Evolutionary conservation across 1,140 invertebrate species (phyloP), one percentile per base, ranked within the genome.

Genomic region (Ceratoteleas bidentatus): DNA sequence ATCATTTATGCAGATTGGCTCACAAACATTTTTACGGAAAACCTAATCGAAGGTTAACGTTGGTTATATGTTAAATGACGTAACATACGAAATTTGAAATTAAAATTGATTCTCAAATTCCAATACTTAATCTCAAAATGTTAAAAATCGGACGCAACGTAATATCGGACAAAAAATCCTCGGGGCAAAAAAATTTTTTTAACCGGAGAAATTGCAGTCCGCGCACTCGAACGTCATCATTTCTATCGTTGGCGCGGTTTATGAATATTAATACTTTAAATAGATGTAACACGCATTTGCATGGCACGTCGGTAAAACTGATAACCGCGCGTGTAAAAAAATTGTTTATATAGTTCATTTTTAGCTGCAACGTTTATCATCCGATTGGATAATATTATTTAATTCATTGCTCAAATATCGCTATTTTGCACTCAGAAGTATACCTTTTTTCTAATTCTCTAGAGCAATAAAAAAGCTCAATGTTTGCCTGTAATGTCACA

Each of bases 271-370:
- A 73, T 38, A 7, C 13, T 52, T 73, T 45, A 11, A 38, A 62
- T 56, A 38, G 58, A 58, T 72, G 69, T 73, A 62, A 73, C 58
- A 73, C 49, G 43, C 53, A 61, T 61, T 72, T 61, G 68, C 64
- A 56, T 66, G 16, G 7, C 16, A 56, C 36, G 2, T 15, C 33
- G 16, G 64, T 68, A 68, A 68, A 40, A 57, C 34, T 34, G 53
- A 64, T 64, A 38, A 62, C 32, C 49, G 47, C 16, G 45, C 11
- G 33, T 53, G 1, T 24, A 24, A 53, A 53, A 11, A 53, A 33
- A 53, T 9, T 53, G 16, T 52, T 53, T 33, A 53, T 53, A 53
- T 33, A 53, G 24, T 33, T 33, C 16, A 53, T 33, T 53, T 32
- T 11, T n/a, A 11, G 40, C 8, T 43, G n/a, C 40, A 43, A 43